Evolutionary conservation across 2,797 vertebrate species (phyloP).

Genomic region (Sebastes vulpes): DNA sequence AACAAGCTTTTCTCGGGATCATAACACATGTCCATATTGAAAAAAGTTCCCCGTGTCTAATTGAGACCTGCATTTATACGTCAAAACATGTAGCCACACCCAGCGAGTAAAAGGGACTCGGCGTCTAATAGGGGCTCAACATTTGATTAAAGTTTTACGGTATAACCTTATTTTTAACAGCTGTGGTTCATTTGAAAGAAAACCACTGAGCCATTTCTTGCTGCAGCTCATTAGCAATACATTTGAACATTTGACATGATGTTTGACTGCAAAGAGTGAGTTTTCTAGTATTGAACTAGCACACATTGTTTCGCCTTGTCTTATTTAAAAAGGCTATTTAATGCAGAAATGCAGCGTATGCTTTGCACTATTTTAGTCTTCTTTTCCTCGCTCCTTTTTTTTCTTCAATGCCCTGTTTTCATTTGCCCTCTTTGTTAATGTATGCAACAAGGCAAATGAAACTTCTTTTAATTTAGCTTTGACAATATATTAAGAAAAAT

Average conservation of each 20-base stretch:
- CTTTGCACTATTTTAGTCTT: neutral
- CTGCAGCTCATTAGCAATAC: neutral
- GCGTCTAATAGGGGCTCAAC: no score
- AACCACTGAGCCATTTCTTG: neutral
- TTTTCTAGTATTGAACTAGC: neutral
- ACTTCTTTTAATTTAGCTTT: no score
- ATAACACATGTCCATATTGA: no score
- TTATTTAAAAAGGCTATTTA: neutral
- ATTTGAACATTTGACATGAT: neutral
- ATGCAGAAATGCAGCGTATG: rapidly evolving
- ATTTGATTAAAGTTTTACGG: no score
- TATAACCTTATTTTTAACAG: no score
- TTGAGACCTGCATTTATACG: no score
- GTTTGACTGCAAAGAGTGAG: neutral
- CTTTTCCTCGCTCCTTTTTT: neutral
- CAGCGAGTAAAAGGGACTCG: no score
- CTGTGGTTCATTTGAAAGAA: neutral
- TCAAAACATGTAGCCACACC: no score
- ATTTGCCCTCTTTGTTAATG: neutral
- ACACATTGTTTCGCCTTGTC: neutral
- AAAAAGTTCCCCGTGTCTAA: no score
- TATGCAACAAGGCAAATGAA: neutral
- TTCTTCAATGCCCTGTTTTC: neutral
- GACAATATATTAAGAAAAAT: neutral
- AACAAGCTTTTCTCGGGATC: no score